Evolutionary conservation across 2,888 invertebrate species (phyloP), one percentile per base, ranked within the genome.

Genomic region (Eupithecia vulgata): DNA sequence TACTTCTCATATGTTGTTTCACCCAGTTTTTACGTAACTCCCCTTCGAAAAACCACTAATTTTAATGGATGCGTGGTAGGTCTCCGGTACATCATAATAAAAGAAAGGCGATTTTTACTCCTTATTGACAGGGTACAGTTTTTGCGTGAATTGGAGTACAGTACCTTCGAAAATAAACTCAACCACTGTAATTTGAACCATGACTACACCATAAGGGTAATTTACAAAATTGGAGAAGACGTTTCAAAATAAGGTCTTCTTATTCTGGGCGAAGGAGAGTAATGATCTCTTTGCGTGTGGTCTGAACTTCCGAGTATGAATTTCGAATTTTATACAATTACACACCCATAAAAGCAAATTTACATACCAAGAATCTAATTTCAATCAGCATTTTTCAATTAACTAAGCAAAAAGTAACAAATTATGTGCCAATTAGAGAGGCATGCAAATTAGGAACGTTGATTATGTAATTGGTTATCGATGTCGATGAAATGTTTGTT

Each of bases 221-320:
- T 83, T 81, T 82, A 81, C 75, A 70, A 82, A 82, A 84, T 83
- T 83, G 78, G 77, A 73, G 74, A 82, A 82, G 75, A 85, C 82
- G 80, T 78, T 82, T 75, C 80, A 76, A 76, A 78, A 81, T 79
- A 75, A 81, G 86, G 73, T 85, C 88, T 76, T 74, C 76, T 73
- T 81, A 84, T 70, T 78, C 76, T 87, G 88, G 88, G 25, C 69
- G 34, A 82, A 72, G 45, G 64, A 76, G 74, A 80, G 80, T 89
- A 90, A 90, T 89, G 87, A 88, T 84, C 81, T 82, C 80, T 81
- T 85, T 81, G 88, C 87, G 90, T 91, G 91, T 90, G 91, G 91
- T 90, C 91, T 79, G 74, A 74, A 76, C 79, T 85, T 85, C 83
- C 81, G 79, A 84, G 83, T 83, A 85, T 78, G 76, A 84, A 84